Conservation (phyloP, 2,113 vertebrate genomes). For the Smithornis capensis region DNA sequence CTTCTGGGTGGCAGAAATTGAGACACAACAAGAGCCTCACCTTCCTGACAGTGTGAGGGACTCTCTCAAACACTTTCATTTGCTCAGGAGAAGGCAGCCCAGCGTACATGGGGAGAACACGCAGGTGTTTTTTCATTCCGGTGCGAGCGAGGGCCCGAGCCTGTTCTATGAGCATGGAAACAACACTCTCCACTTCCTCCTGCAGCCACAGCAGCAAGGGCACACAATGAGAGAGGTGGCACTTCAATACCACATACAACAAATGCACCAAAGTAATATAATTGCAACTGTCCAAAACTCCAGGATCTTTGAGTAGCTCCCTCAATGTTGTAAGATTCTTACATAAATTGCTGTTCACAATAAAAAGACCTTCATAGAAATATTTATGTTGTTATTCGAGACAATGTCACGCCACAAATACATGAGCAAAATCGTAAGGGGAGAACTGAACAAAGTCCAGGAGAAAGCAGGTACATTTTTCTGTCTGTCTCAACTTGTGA, state of each 20-base stretch:
- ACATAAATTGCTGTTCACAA: neutral
- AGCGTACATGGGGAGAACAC: conserved; percentile 95
- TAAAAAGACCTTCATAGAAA: neutral
- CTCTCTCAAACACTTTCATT: conserved; percentile 94
- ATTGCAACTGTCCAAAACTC: neutral
- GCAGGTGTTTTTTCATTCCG: conserved; percentile 93
- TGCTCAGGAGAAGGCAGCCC: conserved; percentile 92
- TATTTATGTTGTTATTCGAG: neutral
- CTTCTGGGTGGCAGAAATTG: neutral
- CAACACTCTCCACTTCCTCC: conserved; percentile 96
- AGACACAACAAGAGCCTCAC: conserved; percentile 62
- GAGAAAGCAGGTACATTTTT: neutral
- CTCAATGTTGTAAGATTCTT: neutral
- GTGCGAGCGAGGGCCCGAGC: conserved; percentile 87
- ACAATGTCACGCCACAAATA: neutral
- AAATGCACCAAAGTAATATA: neutral
- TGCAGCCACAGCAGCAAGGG: conserved; percentile 48
- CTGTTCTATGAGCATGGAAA: conserved; percentile 91
- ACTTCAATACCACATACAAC: neutral
- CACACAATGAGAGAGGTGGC: neutral
- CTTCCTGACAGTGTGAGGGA: conserved; percentile 88
- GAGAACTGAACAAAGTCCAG: neutral
- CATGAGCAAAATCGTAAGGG: neutral
- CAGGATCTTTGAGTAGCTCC: neutral
- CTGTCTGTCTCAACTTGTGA: neutral